Percentiles rank a stretch among this genome's conserved stretches.
These are phyloP conservation scores for Idris sp. DNA, from an alignment of 1,140 invertebrate species.

Conservation along the genomic window DNA sequence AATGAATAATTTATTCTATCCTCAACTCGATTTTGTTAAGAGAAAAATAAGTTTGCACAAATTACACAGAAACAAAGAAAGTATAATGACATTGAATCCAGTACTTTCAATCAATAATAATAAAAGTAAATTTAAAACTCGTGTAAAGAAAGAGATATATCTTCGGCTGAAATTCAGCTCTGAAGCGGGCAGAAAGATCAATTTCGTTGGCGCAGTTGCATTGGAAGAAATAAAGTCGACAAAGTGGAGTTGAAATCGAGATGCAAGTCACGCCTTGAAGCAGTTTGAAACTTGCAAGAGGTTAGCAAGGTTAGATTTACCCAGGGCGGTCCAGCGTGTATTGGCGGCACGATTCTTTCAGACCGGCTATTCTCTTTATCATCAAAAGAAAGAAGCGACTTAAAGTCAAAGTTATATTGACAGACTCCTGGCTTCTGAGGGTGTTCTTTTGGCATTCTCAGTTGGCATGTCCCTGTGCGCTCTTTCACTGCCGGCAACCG, in stretches of 20 bases:
- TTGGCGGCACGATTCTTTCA: slow-evolving; percentile 62
- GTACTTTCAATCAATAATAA: no score
- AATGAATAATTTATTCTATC: no score
- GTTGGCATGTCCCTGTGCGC: neutral
- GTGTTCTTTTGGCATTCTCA: slow-evolving; percentile 37
- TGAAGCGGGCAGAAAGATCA: slow-evolving; percentile 62
- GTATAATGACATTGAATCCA: no score
- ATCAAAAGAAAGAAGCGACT: slow-evolving; percentile 57
- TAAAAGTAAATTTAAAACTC: neutral
- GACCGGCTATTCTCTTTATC: slow-evolving; percentile 51
- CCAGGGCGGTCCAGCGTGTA: slow-evolving; percentile 14
- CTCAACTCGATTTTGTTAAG: no score
- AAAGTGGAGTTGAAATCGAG: slow-evolving; percentile 57
- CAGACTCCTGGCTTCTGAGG: slow-evolving; percentile 69
- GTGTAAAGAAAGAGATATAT: no score
- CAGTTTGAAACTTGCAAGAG: slow-evolving; percentile 65
- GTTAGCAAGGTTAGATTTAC: slow-evolving; percentile 42
- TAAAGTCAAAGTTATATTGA: slow-evolving; percentile 70
- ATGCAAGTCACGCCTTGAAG: slow-evolving; percentile 70
- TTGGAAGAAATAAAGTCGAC: slow-evolving; percentile 60
- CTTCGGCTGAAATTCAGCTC: no score
- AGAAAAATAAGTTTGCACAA: no score
- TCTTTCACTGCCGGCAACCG: neutral
- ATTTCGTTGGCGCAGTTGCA: slow-evolving; percentile 57
- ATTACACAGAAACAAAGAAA: no score